phyloP scores from a whole-genome alignment of 2,888 invertebrate species.

The Pteria penguin region DNA sequence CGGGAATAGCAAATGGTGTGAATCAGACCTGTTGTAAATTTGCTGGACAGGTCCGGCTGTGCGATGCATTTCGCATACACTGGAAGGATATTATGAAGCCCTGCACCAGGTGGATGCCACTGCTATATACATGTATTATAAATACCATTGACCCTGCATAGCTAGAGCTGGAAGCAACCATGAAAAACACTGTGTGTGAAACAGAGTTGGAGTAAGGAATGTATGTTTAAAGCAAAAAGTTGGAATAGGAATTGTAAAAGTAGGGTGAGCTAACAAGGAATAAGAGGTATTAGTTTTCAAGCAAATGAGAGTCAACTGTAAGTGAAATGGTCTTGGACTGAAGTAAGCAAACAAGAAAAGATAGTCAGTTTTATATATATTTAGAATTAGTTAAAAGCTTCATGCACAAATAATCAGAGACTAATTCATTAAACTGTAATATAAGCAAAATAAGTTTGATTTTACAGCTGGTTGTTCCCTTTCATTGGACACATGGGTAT shows the following conservation, averaged over 20 bases:
- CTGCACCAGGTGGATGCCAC: background rate
- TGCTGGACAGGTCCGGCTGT: background rate
- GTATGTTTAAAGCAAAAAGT: too few relatives aligned
- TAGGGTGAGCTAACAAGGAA: too few relatives aligned
- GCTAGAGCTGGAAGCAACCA: too few relatives aligned
- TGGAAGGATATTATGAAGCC: background rate
- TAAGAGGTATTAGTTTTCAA: too few relatives aligned
- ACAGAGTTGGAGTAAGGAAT: too few relatives aligned
- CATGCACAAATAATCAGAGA: background rate
- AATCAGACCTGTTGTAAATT: background rate
- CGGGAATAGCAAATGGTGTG: background rate
- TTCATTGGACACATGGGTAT: conserved; percentile 99
- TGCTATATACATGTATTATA: background rate
- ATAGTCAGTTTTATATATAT: too few relatives aligned
- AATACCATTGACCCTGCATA: too few relatives aligned
- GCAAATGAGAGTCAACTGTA: too few relatives aligned
- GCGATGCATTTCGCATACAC: background rate
- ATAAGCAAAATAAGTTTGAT: background rate
- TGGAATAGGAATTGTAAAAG: too few relatives aligned
- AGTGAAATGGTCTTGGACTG: too few relatives aligned
- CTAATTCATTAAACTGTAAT: background rate
- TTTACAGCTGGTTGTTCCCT: conserved; percentile 94
- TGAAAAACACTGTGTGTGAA: too few relatives aligned
- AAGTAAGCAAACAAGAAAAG: too few relatives aligned
- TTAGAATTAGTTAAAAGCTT: background rate